Conservation (phyloP, 2,797 vertebrate species). For the Ctenochaetus hawaiiensis region DNA sequence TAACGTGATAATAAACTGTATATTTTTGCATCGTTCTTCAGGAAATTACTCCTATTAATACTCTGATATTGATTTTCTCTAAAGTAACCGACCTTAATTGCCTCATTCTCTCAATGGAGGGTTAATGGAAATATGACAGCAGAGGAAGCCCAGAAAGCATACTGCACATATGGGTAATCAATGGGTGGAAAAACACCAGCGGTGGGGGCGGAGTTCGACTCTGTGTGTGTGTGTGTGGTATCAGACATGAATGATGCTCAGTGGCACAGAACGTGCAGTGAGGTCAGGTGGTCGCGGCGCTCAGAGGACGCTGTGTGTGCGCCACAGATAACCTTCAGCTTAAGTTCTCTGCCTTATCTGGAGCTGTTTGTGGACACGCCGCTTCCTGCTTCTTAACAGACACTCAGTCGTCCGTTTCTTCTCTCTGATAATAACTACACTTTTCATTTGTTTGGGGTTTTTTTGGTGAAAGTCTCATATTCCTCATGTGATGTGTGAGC, state of each 20-base stretch:
- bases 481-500: background rate
- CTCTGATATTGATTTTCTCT: constrained; percentile 5
- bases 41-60: background rate
- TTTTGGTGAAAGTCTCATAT: background rate
- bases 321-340: constrained; percentile 74
- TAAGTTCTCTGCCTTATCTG: constrained; percentile 68
- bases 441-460: background rate
- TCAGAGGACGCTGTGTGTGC: constrained; percentile 36
- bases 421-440: constrained; percentile 16
- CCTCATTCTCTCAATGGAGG: constrained; percentile 1
- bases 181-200: constrained; percentile 70
- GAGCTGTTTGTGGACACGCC: constrained; percentile 29
- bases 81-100: background rate
- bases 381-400: constrained; percentile 31
- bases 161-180: constrained; percentile 60
- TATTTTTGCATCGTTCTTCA: background rate
- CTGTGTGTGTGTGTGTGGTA: background rate
- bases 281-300: constrained; percentile 30
- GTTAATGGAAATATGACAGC: constrained; percentile 28
- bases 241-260: constrained; percentile 11
- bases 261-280: background rate
- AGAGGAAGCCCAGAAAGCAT: constrained; percentile 22
- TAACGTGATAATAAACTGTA: background rate
- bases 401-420: background rate
- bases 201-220: constrained; percentile 14